Conservation (phyloP, 2,113 vertebrate species). For the Passer domesticus region DNA sequence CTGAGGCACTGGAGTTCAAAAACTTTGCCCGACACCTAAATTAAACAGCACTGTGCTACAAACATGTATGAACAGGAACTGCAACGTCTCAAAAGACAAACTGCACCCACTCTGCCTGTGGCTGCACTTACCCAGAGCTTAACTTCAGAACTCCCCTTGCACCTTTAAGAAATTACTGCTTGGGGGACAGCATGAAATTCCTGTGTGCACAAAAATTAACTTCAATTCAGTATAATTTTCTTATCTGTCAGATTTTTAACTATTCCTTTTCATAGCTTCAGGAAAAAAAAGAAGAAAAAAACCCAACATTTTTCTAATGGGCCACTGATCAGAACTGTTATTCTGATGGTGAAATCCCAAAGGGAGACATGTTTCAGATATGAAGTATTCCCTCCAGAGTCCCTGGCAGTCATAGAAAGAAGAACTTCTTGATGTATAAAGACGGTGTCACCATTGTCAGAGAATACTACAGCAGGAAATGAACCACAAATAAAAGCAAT, state of each 20-base stretch:
- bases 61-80: background rate
- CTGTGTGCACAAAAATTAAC: background rate
- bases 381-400: conserved; percentile 77
- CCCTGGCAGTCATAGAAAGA: conserved; percentile 71
- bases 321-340: conserved; percentile 76
- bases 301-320: conserved; percentile 51
- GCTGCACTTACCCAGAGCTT: background rate
- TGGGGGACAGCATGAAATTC: background rate
- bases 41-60: conserved; percentile 4
- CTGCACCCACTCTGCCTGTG: background rate
- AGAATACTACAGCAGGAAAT: conserved; percentile 74
- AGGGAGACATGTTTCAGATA: conserved; percentile 76
- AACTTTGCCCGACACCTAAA: background rate
- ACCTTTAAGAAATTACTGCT: conserved; percentile 4
- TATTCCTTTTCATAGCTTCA: conserved; percentile 33
- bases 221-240: background rate
- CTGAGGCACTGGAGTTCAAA: background rate
- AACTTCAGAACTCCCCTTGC: background rate
- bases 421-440: conserved; percentile 81
- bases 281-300: background rate
- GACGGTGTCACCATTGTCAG: conserved; percentile 81
- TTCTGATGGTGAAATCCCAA: conserved; percentile 78
- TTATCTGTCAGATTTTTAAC: conserved; percentile 52
- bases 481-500: conserved; percentile 78
- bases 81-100: background rate